Base-by-base conservation (phyloP, 2,797 vertebrate species). In the Coracias cyanogaster region DNA sequence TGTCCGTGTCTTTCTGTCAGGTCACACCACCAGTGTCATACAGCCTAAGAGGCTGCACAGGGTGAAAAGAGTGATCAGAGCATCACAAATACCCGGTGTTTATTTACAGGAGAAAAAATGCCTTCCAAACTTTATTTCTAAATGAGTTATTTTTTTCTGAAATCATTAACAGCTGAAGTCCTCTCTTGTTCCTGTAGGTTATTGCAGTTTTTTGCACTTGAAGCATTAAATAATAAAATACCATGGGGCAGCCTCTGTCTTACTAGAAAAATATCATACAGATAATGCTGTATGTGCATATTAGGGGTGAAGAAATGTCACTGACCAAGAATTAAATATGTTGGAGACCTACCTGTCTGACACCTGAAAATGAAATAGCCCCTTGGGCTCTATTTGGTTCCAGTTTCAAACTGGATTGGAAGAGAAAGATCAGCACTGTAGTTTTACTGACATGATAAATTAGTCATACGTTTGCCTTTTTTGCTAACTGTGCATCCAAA, bases 51-150 rank as follows among this genome's bases (percentile, higher is more conserved):
- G 43, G 57, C 45, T 85, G 31, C 35, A 17, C 25, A 35, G 58
- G 22, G 20, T 26, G 15, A 72, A 43, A 0, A 1, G 61, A 21
- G 37, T 33, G 16, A 43, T 64, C 2, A 0, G n/a, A 57, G 82
- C 37, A 17, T 52, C 41, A 19, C 18, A 41, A 25, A n/a, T 6
- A 67, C 21, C 18, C 16, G 22, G 15, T 66, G 41, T 37, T 71
- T 60, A 5, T 60, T 62, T 37, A 33, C 15, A 51, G 60, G 39
- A 57, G 33, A 46, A 57, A 57, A 72, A 67, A 51, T 13, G 6
- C 19, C 20, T 31, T 58, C 45, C 15, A 48, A 73, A 43, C 17
- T 48, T 62, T 21, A 35, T 58, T 82, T 72, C 58, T 72, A 57
- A 45, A 45, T 35, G 2, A 61, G 16, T 25, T 16, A 1, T 28